Evolutionary conservation across 2,113 vertebrate genomes (phyloP).

Genomic region (Corynorhinus townsendii): DNA sequence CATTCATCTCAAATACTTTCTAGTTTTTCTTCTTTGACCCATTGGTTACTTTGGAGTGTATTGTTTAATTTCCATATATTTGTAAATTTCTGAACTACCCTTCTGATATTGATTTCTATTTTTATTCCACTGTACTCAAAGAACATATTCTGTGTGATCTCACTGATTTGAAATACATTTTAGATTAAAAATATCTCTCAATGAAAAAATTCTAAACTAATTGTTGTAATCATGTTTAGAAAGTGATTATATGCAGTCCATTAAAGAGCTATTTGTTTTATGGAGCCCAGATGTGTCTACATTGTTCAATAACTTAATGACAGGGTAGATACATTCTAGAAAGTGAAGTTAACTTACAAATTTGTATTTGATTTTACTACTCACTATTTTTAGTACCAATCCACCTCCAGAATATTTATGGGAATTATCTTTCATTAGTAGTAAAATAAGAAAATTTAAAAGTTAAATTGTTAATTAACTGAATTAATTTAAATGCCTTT

Average conservation of each 20-base stretch:
- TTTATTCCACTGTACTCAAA: background rate
- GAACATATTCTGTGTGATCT: background rate
- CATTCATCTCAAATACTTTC: background rate
- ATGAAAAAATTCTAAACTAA: background rate
- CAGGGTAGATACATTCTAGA: background rate
- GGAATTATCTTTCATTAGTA: background rate
- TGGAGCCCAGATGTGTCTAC: fast-evolving
- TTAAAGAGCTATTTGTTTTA: background rate
- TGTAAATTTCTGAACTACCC: background rate
- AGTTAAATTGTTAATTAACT: background rate
- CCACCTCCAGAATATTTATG: background rate
- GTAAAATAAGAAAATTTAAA: background rate
- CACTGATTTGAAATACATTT: background rate
- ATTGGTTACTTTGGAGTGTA: background rate
- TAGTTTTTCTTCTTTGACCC: background rate
- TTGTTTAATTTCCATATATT: background rate
- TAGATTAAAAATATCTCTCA: background rate
- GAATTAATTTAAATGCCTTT: background rate
- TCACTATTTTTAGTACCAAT: background rate
- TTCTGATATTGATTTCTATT: background rate
- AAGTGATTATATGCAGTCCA: background rate
- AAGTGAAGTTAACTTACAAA: background rate
- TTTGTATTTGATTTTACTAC: background rate
- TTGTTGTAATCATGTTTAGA: background rate
- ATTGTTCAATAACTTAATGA: background rate